Conservation (phyloP, 2,888 invertebrate genomes). For the Caenorhabditis sp. region DNA sequence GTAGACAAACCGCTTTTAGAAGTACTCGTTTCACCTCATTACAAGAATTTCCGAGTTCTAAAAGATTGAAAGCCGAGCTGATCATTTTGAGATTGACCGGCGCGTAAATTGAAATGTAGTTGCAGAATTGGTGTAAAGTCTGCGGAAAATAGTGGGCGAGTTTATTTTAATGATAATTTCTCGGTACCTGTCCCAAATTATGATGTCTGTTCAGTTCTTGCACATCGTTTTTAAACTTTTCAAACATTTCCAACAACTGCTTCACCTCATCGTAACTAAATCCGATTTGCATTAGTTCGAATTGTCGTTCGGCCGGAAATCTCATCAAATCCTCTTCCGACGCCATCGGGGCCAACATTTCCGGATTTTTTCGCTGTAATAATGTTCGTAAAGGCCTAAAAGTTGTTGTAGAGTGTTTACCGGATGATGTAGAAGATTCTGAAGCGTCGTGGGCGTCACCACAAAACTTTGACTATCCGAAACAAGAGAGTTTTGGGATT, state of each 20-base stretch:
- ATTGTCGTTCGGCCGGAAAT: slow-evolving; percentile 63
- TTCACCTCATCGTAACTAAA: slow-evolving; percentile 67
- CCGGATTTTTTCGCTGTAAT: slow-evolving; percentile 23
- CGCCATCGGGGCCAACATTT: slow-evolving; percentile 39
- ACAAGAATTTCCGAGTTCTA: slow-evolving; percentile 63
- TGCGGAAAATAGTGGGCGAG: slow-evolving; percentile 16
- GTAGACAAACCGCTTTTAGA: slow-evolving; percentile 50
- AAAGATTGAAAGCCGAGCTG: slow-evolving; percentile 60
- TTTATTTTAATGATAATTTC: too few species aligned
- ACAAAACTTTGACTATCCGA: slow-evolving; percentile 41
- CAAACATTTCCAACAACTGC: slow-evolving; percentile 61
- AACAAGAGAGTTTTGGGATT: slow-evolving; percentile 50
- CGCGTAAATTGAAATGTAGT: slow-evolving; percentile 59
- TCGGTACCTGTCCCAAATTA: slow-evolving; percentile 34
- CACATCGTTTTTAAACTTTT: slow-evolving; percentile 55
- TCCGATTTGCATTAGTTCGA: slow-evolving; percentile 65
- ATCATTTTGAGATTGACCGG: slow-evolving; percentile 57
- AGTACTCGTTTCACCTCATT: slow-evolving; percentile 56
- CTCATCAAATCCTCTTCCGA: slow-evolving; percentile 52
- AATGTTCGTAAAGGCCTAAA: too few species aligned
- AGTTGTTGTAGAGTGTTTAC: neutral
- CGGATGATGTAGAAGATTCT: slow-evolving; percentile 30
- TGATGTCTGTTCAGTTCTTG: slow-evolving; percentile 42
- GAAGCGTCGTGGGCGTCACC: slow-evolving; percentile 52
- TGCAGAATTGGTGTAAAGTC: slow-evolving; percentile 56